Percentiles rank a stretch among this genome's conserved stretches.
These are phyloP conservation scores for Spongilla lacustris DNA, from an alignment of 37 sponge, comb jelly and placozoan genomes.

Conservation along the genomic window DNA sequence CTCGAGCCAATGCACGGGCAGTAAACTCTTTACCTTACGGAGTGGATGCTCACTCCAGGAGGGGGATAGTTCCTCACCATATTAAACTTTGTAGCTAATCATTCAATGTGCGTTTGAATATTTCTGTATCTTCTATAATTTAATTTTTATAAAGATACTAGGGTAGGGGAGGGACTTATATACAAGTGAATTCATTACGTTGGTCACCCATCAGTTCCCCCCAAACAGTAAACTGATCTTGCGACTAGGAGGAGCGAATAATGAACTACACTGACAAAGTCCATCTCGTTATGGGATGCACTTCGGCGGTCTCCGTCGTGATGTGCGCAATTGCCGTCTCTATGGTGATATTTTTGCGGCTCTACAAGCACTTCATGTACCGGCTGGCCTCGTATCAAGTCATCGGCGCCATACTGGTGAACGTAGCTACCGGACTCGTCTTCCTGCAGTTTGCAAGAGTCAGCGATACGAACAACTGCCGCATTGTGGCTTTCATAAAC, in stretches of 20 bases:
- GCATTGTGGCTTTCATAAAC: not conserved
- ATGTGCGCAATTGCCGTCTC: not conserved
- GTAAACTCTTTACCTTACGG: too few species aligned
- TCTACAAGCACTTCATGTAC: not conserved
- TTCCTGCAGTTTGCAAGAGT: not conserved
- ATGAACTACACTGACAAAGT: not conserved
- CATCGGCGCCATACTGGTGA: not conserved
- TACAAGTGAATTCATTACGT: too few species aligned
- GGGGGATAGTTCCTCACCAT: too few species aligned
- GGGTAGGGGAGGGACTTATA: too few species aligned
- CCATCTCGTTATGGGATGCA: not conserved
- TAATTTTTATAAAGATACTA: too few species aligned
- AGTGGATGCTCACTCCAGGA: too few species aligned
- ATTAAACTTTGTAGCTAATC: too few species aligned
- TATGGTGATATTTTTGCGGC: not conserved
- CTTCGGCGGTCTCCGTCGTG: not conserved
- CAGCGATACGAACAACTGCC: not conserved
- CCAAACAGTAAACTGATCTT: not conserved
- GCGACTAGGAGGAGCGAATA: not conserved
- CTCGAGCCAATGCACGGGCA: too few species aligned
- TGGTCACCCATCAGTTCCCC: not conserved
- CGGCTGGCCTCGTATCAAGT: not conserved
- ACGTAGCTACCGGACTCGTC: not conserved
- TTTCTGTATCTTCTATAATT: too few species aligned
- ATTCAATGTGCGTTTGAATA: too few species aligned